Base-by-base conservation (phyloP, 2,113 vertebrate species). In the Siphamia tubifer region DNA sequence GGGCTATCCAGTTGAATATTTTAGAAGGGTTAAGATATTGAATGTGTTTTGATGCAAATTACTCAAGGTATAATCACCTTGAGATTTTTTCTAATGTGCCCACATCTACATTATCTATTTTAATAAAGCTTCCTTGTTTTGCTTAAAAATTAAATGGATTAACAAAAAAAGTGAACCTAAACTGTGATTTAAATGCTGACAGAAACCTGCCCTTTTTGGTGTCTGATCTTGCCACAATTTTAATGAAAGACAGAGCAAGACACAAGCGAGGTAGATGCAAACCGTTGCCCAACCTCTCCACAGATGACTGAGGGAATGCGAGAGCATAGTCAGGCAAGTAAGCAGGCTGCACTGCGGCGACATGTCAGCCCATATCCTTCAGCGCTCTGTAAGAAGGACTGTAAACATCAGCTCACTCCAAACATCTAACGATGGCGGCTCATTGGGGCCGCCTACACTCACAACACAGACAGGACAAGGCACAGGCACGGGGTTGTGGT, bases 361-460 rank as follows among this genome's bases (percentile, higher is more conserved):
- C 72, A 61, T 24, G 54, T 80, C 62, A 74, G 86, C 73, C 74
- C 66, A 81, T 86, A 88, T 89, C 90, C 81, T 63, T 79, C 82
- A 74, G 53, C 73, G 58, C 84, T 91, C 85, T 57, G 56, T 68
- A 65, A 77, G 81, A 68, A 81, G 68, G 80, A 64, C 77, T 82
- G 23, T 65, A 74, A 65, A 88, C 74, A 90, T 48, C 72, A 68
- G 70, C 69, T 52, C 60, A 52, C 88, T 86, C 89, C 89, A 88
- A 13, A 70, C 62, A 68, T 88, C 82, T 63, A 74, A 81, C 72
- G 10, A 73, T 81, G 85, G 76, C 66, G 60, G 77, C 74, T 61
- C 32, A 24, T 56, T 64, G 76, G 71, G 54, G 68, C 82, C 23
- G 80, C 57, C 68, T 70, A 43, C 68, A 72, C 64, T 79, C 76